Base-by-base conservation (phyloP, 1,140 invertebrate genomes). In the Papilio helenus region DNA sequence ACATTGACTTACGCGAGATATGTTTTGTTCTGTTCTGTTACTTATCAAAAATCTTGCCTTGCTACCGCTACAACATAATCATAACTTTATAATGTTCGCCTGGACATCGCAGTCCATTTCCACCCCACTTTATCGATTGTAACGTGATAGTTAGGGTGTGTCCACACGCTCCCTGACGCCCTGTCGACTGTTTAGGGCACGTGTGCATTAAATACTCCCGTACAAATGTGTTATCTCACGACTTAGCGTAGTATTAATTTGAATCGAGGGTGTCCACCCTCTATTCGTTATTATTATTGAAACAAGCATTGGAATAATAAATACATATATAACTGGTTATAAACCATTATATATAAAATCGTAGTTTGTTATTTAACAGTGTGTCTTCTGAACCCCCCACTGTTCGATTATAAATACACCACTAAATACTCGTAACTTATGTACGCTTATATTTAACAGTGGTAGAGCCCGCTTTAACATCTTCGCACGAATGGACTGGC, bases 131-230 rank as follows among this genome's bases (percentile, higher is more conserved):
- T 86, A 88, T 89, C 79, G 86, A 87, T 87, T 86, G 88, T 82
- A 87, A 90, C 81, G 34, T 78, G 83, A 90, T 88, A 86, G 82
- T 83, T 80, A 82, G 87, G 87, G 86, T 80, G 85, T 81, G 85
- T 83, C 58, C 44, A 34, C 12, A n/a, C 83, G 18, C 80, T 58
- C 83, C 76, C 80, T 78, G 72, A 71, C 68, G 58, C 71, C 73
- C 79, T 72, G 74, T 58, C 74, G 51, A 20, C 49, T 39, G 49
- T 74, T 74, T 74, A 74, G 72, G 74, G 74, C 74, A 76, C 72
- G 72, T 74, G 72, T 51, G 39, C 34, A 55, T 55, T 39, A 20
- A 72, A 44, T 44, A 42, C 71, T 71, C 9, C 26, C 55, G 20
- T 49, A 51, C 46, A 74, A 26, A 51, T 44, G 34, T 14, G 49